Evolutionary conservation across 2,888 invertebrate species (phyloP).

Genomic region (Dynastes grantii): DNA sequence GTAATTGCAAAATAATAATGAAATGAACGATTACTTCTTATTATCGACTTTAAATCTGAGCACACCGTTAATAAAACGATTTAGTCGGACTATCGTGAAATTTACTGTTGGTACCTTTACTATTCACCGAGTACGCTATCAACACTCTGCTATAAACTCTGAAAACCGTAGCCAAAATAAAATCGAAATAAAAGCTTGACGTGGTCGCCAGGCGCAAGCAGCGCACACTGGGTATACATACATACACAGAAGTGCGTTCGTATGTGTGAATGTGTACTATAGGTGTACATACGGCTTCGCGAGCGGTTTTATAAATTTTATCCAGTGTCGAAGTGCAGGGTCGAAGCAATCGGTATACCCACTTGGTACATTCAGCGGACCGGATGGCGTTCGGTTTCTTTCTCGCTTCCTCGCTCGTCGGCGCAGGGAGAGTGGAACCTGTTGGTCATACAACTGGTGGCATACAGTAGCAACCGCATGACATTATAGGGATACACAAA

Average conservation of each 20-base stretch:
- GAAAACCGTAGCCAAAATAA: conserved; percentile 1
- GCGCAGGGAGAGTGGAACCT: conserved; percentile 48
- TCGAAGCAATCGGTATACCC: conserved; percentile 52
- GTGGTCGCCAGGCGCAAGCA: conserved; percentile 1
- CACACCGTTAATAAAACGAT: neutral
- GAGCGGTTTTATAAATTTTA: conserved; percentile 52
- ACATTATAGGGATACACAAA: conserved; percentile 54
- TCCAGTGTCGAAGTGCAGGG: conserved; percentile 52
- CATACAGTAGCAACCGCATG: conserved; percentile 52
- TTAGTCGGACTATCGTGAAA: neutral
- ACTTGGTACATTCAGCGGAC: conserved; percentile 31
- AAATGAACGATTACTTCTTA: too few species aligned
- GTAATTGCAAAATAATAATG: too few species aligned
- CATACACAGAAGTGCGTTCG: neutral
- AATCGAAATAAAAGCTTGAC: conserved; percentile 33
- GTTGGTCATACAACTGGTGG: conserved; percentile 52
- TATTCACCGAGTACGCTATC: neutral
- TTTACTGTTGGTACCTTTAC: conserved; percentile 1
- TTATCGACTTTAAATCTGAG: neutral
- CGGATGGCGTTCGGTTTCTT: conserved; percentile 29
- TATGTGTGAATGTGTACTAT: conserved; percentile 1
- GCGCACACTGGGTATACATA: neutral
- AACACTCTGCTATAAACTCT: conserved; percentile 5
- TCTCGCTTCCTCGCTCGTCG: conserved; percentile 33
- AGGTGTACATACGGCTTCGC: neutral